Conservation (phyloP, 2,888 invertebrate genomes). For the Leptinotarsa peninsularis region DNA sequence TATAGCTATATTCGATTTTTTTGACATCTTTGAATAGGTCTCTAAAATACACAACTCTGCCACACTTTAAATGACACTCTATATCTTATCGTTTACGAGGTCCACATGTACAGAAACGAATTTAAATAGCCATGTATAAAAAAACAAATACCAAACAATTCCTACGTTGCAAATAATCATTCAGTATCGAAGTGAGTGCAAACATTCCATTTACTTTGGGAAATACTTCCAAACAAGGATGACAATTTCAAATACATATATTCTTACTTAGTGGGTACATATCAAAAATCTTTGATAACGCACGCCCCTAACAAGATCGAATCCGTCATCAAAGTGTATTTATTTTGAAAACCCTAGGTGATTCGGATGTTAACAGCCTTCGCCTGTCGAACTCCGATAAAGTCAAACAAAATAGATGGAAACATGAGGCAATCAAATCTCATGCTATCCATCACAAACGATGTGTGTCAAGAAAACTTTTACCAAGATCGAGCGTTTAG, state of each 20-base stretch:
- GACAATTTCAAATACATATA: not conserved
- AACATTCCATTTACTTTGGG: too few relatives aligned
- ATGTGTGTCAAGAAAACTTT: constrained; percentile 7
- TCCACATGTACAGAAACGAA: too few relatives aligned
- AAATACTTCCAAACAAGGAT: not conserved
- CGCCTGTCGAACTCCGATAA: constrained; percentile 28
- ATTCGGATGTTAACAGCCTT: constrained; percentile 21
- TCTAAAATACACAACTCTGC: too few relatives aligned
- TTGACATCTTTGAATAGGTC: too few relatives aligned
- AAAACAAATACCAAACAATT: too few relatives aligned
- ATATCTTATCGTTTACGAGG: too few relatives aligned
- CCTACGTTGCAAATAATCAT: too few relatives aligned
- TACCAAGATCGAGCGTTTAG: constrained; percentile 2
- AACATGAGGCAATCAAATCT: constrained; percentile 25
- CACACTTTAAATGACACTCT: too few relatives aligned
- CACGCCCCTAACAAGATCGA: not conserved
- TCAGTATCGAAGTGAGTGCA: too few relatives aligned
- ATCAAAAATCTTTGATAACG: not conserved
- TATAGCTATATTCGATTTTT: too few relatives aligned
- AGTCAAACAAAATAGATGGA: constrained; percentile 34
- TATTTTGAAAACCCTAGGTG: constrained; percentile 14
- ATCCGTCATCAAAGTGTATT: constrained; percentile 20
- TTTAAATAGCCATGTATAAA: too few relatives aligned
- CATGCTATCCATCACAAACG: constrained; percentile 20
- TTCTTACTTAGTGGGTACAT: not conserved